A percentile compares a stretch with the other conserved stretches of the same genome.
Conservation (phyloP, 2,797 vertebrate species). For the Poeciliopsis turneri region DNA sequence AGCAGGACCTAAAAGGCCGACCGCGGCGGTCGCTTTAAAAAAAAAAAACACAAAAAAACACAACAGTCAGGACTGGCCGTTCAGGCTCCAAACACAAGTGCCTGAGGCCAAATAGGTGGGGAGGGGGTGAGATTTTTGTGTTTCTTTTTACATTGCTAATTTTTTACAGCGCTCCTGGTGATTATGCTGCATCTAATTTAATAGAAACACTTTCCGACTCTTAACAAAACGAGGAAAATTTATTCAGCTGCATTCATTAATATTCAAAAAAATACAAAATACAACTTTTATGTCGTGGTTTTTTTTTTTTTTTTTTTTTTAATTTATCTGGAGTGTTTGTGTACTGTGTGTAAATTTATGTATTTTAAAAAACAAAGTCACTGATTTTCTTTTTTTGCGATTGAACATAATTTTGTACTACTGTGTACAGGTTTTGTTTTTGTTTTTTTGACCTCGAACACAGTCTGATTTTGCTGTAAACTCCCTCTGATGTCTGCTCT, state of each 20-base stretch:
- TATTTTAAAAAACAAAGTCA: constrained; percentile 74
- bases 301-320: constrained; percentile 63
- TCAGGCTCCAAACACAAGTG: constrained; percentile 82
- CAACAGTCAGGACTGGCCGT: constrained; percentile 69
- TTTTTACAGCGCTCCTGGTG: constrained; percentile 60
- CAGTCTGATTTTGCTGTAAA: constrained; percentile 72
- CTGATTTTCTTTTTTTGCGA: constrained; percentile 34
- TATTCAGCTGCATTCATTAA: constrained; percentile 70
- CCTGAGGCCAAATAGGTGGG: constrained; percentile 71
- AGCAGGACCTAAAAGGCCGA: constrained; percentile 72
- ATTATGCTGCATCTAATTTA: constrained; percentile 77
- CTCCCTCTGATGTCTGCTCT: constrained; percentile 63
- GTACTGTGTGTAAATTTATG: constrained; percentile 69
- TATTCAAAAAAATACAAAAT: constrained; percentile 53
- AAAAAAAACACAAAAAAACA: neutral
- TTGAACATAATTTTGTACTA: constrained; percentile 78
- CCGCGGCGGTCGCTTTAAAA: constrained; percentile 42
- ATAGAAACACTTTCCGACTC: constrained; percentile 47
- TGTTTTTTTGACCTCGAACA: constrained; percentile 27
- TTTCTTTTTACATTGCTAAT: constrained; percentile 9
- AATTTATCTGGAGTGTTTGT: constrained; percentile 79
- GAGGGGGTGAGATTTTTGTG: constrained; percentile 27
- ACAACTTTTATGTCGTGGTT: constrained; percentile 68
- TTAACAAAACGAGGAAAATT: constrained; percentile 62
- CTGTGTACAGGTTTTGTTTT: constrained; percentile 74